Evolutionary conservation across 2,797 vertebrate species (phyloP), one percentile per base, ranked within the genome.

Genomic region (Liasis olivaceus): DNA sequence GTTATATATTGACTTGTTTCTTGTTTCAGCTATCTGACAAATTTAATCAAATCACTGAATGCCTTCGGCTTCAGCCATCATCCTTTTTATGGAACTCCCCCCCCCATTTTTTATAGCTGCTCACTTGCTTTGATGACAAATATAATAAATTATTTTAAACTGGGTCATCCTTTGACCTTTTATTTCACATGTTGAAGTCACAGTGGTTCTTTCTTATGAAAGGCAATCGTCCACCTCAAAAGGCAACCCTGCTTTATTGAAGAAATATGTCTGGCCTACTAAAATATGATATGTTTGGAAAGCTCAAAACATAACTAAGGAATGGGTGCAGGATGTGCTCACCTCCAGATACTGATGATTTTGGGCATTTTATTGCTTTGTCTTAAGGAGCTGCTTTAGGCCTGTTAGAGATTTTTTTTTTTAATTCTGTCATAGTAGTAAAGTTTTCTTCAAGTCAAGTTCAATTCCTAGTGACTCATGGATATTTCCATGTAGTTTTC

Each of bases 1-100:
- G 92, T 95, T 95, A 84, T 87, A 63, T 91, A 36, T 92, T 89
- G 88, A 63, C 86, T 84, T n/a, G 6, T 36, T 36, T 36, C 36
- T 36, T 36, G 36, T 36, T 36, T 36, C 36, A 87, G 69, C 64
- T 94, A 20, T 36, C 89, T 94, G n/a, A 58, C 84, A 95, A 85
- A 89, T 92, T 88, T 89, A 94, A 94, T 94, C 93, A 89, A 92
- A 62, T 11, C 87, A 8, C 6, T 90, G 2, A 54, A 0, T 54
- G 0, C 91, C 89, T 92, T 92, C 6, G 62, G 51, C 59, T 92
- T 62, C 36, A 51, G 91, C 1, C 17, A n/a, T 89, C 31, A 90
- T 62, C 24, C 11, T 92, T 94, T 92, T 93, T 0, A 0, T 54
- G 51, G 51, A 8, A 36, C 36, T 36, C 2, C 36, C 36, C 36